These are phyloP conservation scores for Melanotaenia duboulayi DNA, from an alignment of 2,113 vertebrate species.

Conservation along the genomic window DNA sequence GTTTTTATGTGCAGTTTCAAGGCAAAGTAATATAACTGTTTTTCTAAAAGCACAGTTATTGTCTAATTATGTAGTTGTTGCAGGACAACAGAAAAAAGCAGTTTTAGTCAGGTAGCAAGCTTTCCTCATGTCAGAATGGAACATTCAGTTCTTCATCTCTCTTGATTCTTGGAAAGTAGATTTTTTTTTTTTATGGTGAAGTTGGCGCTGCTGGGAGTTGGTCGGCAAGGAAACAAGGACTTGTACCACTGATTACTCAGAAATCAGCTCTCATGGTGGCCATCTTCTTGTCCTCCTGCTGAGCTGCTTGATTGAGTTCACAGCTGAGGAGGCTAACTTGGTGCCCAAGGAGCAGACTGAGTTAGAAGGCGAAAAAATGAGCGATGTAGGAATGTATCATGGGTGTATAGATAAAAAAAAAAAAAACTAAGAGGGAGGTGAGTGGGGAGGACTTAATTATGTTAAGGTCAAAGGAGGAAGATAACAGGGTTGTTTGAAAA, in stretches of 20 bases:
- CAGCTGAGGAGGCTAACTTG: conserved; percentile 52
- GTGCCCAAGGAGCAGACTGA: conserved; percentile 31
- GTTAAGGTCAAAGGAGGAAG: background rate
- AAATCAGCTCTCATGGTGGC: conserved; percentile 34
- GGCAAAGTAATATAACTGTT: background rate
- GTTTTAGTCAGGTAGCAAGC: background rate
- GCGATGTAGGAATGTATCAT: conserved; percentile 23
- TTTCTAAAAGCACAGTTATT: background rate
- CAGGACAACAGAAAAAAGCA: background rate
- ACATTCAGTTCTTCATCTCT: conserved; percentile 9
- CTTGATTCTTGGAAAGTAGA: conserved; percentile 29
- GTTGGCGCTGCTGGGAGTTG: conserved; percentile 13
- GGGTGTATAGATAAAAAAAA: conserved; percentile 1
- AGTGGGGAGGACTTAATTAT: conserved; percentile 1
- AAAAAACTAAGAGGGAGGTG: background rate
- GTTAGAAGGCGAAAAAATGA: background rate
- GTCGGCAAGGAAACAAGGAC: conserved; percentile 46
- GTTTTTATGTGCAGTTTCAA: background rate
- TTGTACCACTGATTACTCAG: conserved; percentile 40
- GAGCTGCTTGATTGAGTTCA: conserved; percentile 72
- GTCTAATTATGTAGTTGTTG: background rate
- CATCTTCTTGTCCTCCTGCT: conserved; percentile 48
- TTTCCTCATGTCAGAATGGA: background rate
- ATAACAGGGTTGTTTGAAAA: background rate
- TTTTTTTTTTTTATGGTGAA: conserved; percentile 4